phyloP scores from a whole-genome alignment of 1,140 invertebrate species.

The Drosophila guanche region DNA sequence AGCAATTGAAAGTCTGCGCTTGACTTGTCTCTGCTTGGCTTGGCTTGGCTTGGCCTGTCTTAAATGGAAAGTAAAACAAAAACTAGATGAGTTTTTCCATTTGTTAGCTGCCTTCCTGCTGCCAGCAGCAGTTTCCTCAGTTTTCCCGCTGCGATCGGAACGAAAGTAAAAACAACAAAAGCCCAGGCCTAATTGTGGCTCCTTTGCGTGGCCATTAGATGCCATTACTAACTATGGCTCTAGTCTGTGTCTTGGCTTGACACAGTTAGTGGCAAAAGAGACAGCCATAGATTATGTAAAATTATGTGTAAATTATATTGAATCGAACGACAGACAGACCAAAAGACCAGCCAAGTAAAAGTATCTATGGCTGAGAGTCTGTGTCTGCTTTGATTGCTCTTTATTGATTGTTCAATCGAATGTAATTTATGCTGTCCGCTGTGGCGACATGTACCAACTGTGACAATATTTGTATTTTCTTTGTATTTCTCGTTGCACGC shows the following conservation, averaged over 20 bases:
- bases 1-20: constrained; percentile 69
- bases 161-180: constrained; percentile 78
- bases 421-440: constrained; percentile 64
- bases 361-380: constrained; percentile 13
- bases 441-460: constrained; percentile 63
- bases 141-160: constrained; percentile 35
- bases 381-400: constrained; percentile 61
- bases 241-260: constrained; percentile 14
- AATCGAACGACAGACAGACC: constrained; percentile 15
- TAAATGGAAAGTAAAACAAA: constrained; percentile 74
- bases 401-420: constrained; percentile 79
- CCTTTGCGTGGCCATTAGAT: constrained; percentile 45
- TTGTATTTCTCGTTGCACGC: constrained; percentile 39
- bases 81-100: constrained; percentile 49
- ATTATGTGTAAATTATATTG: constrained; percentile 50
- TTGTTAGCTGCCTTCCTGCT: constrained; percentile 43
- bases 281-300: constrained; percentile 46
- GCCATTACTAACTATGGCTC: constrained; percentile 20
- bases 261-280: constrained; percentile 31
- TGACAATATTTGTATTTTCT: constrained; percentile 24
- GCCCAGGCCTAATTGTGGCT: constrained; percentile 54
- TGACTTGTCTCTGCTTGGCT: constrained; percentile 21
- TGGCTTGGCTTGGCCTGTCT: constrained; percentile 21
- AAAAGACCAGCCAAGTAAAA: constrained; percentile 44
- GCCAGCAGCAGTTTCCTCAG: constrained; percentile 33